Evolutionary conservation across 1,140 invertebrate genomes (phyloP).

Genomic region (Ceratina australensis): DNA sequence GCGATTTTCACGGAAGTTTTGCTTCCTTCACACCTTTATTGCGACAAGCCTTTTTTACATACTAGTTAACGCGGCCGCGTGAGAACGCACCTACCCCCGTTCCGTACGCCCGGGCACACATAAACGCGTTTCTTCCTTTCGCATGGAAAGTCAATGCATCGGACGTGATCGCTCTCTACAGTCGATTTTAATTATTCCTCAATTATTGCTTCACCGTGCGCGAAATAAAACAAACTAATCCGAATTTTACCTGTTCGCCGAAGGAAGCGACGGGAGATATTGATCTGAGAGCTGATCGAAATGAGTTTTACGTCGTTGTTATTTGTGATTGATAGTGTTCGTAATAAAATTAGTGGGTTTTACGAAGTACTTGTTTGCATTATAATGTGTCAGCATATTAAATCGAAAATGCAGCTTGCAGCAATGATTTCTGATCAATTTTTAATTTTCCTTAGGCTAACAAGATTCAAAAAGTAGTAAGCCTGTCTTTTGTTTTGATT

Average conservation of each 20-base stretch:
- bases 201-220: neutral
- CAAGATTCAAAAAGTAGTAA: too few relatives aligned
- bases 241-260: too few relatives aligned
- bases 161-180: slow-evolving; percentile 50
- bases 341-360: too few relatives aligned
- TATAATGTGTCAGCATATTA: too few relatives aligned
- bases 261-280: too few relatives aligned
- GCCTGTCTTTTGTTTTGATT: too few relatives aligned
- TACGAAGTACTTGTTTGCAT: too few relatives aligned
- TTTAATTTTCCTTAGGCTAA: too few relatives aligned
- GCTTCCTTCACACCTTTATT: slow-evolving; percentile 75
- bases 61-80: slow-evolving; percentile 34
- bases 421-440: too few relatives aligned
- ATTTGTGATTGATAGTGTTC: too few relatives aligned
- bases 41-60: slow-evolving; percentile 65
- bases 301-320: neutral
- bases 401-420: too few relatives aligned
- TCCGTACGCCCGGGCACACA: slow-evolving; percentile 10
- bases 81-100: slow-evolving; percentile 16
- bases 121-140: slow-evolving; percentile 17
- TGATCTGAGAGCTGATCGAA: neutral
- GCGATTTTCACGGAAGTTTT: slow-evolving; percentile 76
- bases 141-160: slow-evolving; percentile 54
- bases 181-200: slow-evolving; percentile 4
- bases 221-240: neutral